Base-by-base conservation (phyloP, 2,113 vertebrate species). In the Lepus europaeus region DNA sequence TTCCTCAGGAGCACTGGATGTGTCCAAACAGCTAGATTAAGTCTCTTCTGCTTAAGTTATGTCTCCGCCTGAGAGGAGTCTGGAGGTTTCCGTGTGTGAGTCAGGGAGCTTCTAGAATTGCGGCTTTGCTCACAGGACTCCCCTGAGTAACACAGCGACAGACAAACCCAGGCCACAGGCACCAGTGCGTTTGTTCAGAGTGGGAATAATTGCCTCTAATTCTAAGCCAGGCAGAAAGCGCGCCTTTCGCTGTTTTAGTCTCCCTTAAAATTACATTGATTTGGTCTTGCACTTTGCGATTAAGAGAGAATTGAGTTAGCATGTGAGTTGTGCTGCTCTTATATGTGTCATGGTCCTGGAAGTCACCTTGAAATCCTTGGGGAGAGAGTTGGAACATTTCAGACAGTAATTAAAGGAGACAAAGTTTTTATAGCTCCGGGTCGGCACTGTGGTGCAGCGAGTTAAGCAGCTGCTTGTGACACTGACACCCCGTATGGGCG, bases 341-440 rank as follows among this genome's bases (percentile, higher is more conserved):
- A 3, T 36, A 45, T 70, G 84, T 88, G 25, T 79, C 78, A 74
- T 10, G 39, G 92, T 90, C 81, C 95, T 93, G 95, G 82, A 95
- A 56, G 68, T 10, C 78, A 95, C 93, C 94, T 95, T 94, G 89
- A 92, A 86, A 80, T 69, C 82, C 83, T n/a, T 92, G 10, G 61
- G 61, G 20, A 80, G 83, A 86, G 64, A 90, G 69, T n/a, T 61
- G 45, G n/a, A 82, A 64, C 20, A 17, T 79, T 93, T 72, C 61
- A 70, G 31, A 93, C 90, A 89, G 72, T 92, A 92, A 96, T 89
- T 92, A 92, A 90, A 90, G 73, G 69, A 63, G 51, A 66, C 80
- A 51, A 72, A 33, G 17, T 84, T 88, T 86, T 66, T 70, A 22
- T 6, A 80, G 17, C 84, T 87, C 73, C 79, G 17, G 56, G 56